Conservation (phyloP, 2,113 vertebrate genomes). For the Esox niger region DNA sequence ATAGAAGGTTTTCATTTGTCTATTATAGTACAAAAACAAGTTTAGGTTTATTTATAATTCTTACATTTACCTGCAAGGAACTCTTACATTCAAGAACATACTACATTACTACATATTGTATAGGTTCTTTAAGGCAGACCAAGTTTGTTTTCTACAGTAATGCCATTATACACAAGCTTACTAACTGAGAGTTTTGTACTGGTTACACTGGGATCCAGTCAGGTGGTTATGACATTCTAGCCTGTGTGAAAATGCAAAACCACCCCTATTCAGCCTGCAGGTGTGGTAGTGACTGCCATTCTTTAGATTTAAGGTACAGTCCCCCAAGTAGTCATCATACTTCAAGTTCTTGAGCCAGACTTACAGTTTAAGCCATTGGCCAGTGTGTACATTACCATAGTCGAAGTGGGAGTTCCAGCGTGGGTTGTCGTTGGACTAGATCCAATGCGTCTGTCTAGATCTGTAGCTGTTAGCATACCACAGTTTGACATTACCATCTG, state of each 20-base stretch:
- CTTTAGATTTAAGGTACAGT: not conserved
- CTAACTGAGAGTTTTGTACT: conserved; percentile 4
- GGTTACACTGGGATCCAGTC: conserved; percentile 14
- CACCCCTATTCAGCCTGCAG: conserved; percentile 6
- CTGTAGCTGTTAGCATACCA: not conserved
- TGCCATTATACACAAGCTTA: no score
- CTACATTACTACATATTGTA: no score
- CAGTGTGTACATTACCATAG: no score
- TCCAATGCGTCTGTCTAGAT: conserved; percentile 9
- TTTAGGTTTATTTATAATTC: no score
- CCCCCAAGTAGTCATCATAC: conserved; percentile 11
- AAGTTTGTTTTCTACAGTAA: no score
- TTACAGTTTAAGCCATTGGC: conserved; percentile 2
- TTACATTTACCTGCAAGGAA: no score
- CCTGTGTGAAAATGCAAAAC: conserved; percentile 9
- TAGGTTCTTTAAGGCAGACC: no score
- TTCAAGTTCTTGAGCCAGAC: conserved; percentile 29
- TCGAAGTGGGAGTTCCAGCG: no score
- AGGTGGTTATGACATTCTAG: conserved; percentile 21
- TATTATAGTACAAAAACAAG: no score
- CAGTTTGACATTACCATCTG: conserved; percentile 28
- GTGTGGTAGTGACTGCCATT: not conserved
- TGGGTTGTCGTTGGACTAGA: conserved; percentile 12
- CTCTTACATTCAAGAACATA: no score
- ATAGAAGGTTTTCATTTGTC: no score